phyloP scores from a whole-genome alignment of 1,140 invertebrate genomes.

The Polypedilum pembai region DNA sequence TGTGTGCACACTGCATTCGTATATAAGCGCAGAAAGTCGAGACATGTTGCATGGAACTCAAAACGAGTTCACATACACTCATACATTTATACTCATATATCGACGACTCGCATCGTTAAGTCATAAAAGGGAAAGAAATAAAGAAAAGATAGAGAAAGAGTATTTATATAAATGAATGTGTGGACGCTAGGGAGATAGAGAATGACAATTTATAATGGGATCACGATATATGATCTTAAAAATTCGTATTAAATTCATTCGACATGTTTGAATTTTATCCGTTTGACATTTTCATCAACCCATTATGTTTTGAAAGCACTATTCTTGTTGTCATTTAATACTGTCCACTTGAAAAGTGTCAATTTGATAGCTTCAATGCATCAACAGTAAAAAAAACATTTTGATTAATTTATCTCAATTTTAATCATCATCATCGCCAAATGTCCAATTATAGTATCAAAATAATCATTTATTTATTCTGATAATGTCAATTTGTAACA shows the following conservation, averaged over 20 bases:
- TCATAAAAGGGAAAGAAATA: constrained; percentile 1
- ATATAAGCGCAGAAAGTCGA: not conserved
- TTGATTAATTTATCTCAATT: not conserved
- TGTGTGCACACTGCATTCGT: not conserved
- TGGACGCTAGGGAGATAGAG: not conserved
- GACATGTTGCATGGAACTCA: not conserved
- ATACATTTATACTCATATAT: not conserved
- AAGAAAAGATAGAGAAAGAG: not conserved
- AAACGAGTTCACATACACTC: not conserved
- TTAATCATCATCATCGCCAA: not conserved
- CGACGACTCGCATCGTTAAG: not conserved
- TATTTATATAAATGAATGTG: not conserved
- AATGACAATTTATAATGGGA: not conserved
- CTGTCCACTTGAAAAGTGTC: not conserved
- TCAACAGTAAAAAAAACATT: not conserved
- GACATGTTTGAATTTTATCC: constrained; percentile 6
- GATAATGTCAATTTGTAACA: not conserved
- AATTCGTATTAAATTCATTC: not conserved
- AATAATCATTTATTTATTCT: not conserved
- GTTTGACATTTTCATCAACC: not conserved
- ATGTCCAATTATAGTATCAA: not conserved
- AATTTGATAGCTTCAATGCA: not conserved
- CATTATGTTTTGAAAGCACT: not conserved
- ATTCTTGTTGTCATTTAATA: not conserved
- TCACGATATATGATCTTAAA: not conserved